Conservation (phyloP, 2,113 vertebrate genomes). For the Dermatemys mawii region DNA sequence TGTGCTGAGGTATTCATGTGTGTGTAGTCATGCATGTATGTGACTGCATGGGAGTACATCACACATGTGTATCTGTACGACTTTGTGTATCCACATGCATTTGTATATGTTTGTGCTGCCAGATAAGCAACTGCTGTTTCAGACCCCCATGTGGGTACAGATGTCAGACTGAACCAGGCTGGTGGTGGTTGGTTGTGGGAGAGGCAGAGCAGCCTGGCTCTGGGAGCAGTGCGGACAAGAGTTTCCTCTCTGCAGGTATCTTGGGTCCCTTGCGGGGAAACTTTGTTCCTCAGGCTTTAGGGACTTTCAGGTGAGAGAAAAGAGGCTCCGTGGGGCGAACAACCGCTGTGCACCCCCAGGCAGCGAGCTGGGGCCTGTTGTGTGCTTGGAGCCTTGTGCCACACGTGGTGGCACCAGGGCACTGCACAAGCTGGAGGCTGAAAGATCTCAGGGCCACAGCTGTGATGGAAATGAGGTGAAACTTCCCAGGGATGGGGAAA, state of each 20-base stretch:
- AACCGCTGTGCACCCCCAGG: conserved; percentile 33
- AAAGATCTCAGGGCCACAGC: background rate
- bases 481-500: background rate
- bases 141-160: background rate
- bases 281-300: background rate
- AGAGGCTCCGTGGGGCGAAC: background rate
- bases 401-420: conserved; percentile 34
- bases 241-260: background rate
- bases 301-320: background rate
- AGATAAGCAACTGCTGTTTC: background rate
- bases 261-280: background rate
- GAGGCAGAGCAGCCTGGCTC: background rate
- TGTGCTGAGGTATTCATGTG: too few species aligned
- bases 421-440: conserved; percentile 50
- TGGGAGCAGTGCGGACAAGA: background rate
- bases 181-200: too few species aligned
- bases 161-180: background rate
- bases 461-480: background rate
- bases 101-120: background rate
- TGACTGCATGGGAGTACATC: background rate
- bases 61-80: too few species aligned
- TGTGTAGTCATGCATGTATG: background rate
- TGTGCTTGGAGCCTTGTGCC: background rate
- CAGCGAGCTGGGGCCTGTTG: conserved; percentile 3
- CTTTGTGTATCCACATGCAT: background rate